phyloP scores from a whole-genome alignment of 1,140 invertebrate species.

The Harpegnathos saltator region DNA sequence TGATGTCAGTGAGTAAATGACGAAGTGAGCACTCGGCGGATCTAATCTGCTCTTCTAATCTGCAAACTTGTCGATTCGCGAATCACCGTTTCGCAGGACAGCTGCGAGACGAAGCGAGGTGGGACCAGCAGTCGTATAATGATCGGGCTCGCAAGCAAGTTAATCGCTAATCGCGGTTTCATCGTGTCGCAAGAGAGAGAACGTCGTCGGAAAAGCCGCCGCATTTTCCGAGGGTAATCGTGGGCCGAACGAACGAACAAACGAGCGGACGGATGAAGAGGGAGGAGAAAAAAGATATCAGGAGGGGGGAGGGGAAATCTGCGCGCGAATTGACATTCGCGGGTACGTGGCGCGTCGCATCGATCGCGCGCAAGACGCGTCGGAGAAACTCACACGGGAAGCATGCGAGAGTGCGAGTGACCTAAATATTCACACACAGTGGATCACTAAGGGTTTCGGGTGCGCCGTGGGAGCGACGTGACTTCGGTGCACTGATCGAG shows the following conservation, averaged over 20 bases:
- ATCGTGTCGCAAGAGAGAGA: neutral
- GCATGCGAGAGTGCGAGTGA: slow-evolving; percentile 45
- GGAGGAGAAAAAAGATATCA: neutral
- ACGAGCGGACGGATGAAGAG: too few relatives aligned
- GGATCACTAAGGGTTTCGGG: slow-evolving; percentile 16
- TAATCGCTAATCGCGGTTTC: slow-evolving; percentile 3
- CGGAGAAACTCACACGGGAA: slow-evolving; percentile 2
- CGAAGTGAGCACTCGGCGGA: slow-evolving; percentile 43
- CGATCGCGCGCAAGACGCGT: slow-evolving; percentile 2
- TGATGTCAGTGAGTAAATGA: slow-evolving; percentile 61
- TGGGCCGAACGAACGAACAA: too few relatives aligned
- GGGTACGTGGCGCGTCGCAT: neutral
- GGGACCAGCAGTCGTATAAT: slow-evolving; percentile 85
- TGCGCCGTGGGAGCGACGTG: slow-evolving; percentile 2
- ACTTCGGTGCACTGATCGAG: slow-evolving; percentile 34
- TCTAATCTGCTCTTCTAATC: slow-evolving; percentile 59
- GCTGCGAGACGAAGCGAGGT: slow-evolving; percentile 81
- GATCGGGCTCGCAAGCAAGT: slow-evolving; percentile 71
- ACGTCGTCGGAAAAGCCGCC: neutral
- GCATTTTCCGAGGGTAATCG: neutral
- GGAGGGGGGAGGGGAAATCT: neutral
- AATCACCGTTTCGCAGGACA: slow-evolving; percentile 62
- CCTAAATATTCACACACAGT: slow-evolving; percentile 28
- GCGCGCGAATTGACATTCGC: slow-evolving; percentile 22
- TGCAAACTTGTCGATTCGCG: slow-evolving; percentile 59